Evolutionary conservation across 2,797 vertebrate genomes (phyloP), one percentile per base, ranked within the genome.

Genomic region (Pelobates cultripes): DNA sequence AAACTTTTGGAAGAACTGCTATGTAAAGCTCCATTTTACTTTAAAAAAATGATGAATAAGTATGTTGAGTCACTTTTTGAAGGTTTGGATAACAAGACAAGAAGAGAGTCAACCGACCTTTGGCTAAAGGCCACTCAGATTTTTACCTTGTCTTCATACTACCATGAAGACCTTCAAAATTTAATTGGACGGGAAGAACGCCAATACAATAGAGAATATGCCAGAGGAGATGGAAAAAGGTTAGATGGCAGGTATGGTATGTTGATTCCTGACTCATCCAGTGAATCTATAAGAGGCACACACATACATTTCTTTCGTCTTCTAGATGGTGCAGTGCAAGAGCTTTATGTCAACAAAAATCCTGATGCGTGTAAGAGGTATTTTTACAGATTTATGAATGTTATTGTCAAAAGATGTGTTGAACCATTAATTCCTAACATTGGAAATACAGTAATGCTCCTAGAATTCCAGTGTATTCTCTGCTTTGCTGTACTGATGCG

Each of bases 321-420:
- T 47, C 88, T 95, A 47, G 85, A 94, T 85, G 87, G 85, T 7
- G 93, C 92, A 2, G 85, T 94, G 1, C 89, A 92, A 69, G 88
- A 92, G 43, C 85, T 95, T 6, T 95, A 94, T 0, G 66, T 90
- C 60, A 12, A 87, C 17, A 89, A 89, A 81, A 92, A 92, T 71
- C 90, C 90, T 0, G 92, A 93, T 60, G 82, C 87, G 80, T 92
- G 89, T 66, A 94, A 90, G 84, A 86, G 82, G 42, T 86, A 91
- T 79, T 94, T 95, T 61, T 95, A 87, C 86, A 92, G 93, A 4
- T 95, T 95, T 85, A 92, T 94, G 91, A 95, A 95, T 0, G 90
- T 94, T 10, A 85, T 93, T 1, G 86, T 94, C 57, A 91, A 79
- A 86, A 92, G 91, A 64, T 91, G 88, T 83, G 86, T 87, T 0